Percentiles rank a stretch among this genome's conserved stretches.
These are phyloP conservation scores for Decapterus maruadsi DNA, from an alignment of 2,797 vertebrate species.

Conservation along the genomic window DNA sequence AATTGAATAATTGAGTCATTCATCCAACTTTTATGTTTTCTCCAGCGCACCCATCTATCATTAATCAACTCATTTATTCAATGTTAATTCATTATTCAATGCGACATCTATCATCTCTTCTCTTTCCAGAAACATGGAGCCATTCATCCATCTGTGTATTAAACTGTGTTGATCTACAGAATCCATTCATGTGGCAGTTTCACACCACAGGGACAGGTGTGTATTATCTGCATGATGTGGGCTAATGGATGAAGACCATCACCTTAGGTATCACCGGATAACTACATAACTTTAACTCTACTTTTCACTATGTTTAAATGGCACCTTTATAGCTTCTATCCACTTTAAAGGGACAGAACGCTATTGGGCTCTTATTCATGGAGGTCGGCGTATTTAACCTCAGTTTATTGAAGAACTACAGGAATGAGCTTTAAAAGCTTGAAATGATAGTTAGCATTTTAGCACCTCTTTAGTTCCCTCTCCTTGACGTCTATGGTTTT, in stretches of 20 bases:
- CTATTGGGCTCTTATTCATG: neutral
- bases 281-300: neutral
- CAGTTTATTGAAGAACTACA: neutral
- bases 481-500: too few species aligned
- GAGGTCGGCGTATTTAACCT: conserved; percentile 6
- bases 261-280: neutral
- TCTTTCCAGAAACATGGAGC: conserved; percentile 15
- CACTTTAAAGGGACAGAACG: neutral
- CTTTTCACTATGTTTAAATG: neutral
- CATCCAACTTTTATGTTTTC: conserved; percentile 59
- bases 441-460: neutral
- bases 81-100: conserved; percentile 44
- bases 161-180: neutral
- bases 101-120: conserved; percentile 31
- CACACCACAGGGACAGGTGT: conserved; percentile 5
- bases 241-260: conserved; percentile 1
- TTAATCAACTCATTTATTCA: conserved; percentile 42
- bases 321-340: neutral
- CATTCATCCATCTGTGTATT: conserved; percentile 7
- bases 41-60: conserved; percentile 47
- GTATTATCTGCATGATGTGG: conserved; percentile 9
- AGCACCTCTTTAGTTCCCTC: neutral
- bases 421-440: neutral
- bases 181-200: conserved; percentile 12
- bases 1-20: conserved; percentile 61